Conservation (phyloP, 1,140 invertebrate genomes). For the Drosophila tani region DNA sequence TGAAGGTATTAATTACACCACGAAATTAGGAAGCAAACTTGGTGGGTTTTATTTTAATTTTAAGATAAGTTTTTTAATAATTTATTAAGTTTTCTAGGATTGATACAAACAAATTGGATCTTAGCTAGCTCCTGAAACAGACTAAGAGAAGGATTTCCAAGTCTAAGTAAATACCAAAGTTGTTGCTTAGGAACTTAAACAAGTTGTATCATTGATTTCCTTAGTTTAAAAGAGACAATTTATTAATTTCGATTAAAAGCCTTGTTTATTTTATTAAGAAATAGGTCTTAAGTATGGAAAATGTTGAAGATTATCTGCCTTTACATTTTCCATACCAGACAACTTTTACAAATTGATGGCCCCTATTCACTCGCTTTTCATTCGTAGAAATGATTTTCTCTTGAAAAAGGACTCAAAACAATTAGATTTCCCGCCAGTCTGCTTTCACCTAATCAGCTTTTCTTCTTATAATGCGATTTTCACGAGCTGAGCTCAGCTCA, state of each 20-base stretch:
- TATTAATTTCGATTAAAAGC: neutral
- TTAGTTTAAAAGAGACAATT: neutral
- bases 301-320: neutral
- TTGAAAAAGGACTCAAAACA: conserved; percentile 9
- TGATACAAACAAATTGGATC: neutral
- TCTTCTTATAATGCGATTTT: conserved; percentile 32
- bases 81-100: neutral
- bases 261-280: neutral
- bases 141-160: neutral
- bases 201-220: neutral
- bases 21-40: conserved; percentile 3
- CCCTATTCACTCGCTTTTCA: too few relatives aligned
- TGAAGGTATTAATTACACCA: conserved; percentile 9
- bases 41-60: neutral
- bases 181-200: too few relatives aligned
- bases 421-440: conserved; percentile 4
- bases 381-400: conserved; percentile 2
- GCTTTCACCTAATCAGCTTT: conserved; percentile 53
- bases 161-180: too few relatives aligned
- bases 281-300: neutral
- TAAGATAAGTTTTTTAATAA: neutral
- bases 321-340: neutral
- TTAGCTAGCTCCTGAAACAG: neutral
- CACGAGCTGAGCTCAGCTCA: conserved; percentile 24
- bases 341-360: neutral